These are phyloP conservation scores for Whitmania pigra DNA, from an alignment of 1,140 invertebrate genomes.

Conservation along the genomic window DNA sequence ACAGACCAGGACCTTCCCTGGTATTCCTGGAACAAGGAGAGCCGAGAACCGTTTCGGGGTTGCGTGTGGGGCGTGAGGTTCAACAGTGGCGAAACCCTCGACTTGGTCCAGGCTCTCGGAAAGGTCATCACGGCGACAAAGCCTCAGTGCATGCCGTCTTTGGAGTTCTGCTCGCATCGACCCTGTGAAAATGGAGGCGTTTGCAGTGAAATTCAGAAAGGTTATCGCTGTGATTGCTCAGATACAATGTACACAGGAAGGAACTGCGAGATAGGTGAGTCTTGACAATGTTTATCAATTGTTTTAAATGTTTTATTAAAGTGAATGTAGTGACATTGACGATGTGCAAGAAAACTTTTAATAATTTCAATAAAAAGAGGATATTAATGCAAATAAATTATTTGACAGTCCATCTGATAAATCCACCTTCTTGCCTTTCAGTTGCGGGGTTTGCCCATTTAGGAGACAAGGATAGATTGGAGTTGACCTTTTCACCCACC, in stretches of 20 bases:
- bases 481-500: too few relatives aligned
- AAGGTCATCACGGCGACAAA: slow-evolving; percentile 23
- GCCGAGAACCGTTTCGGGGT: slow-evolving; percentile 30
- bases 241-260: slow-evolving; percentile 29
- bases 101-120: slow-evolving; percentile 25
- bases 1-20: slow-evolving; percentile 30
- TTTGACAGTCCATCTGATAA: background rate
- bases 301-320: too few relatives aligned
- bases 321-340: too few relatives aligned
- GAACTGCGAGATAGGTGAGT: slow-evolving; percentile 32
- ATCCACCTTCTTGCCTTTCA: too few relatives aligned
- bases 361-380: too few relatives aligned
- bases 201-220: slow-evolving; percentile 30
- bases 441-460: too few relatives aligned
- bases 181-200: slow-evolving; percentile 28
- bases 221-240: slow-evolving; percentile 33
- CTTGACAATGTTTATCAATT: background rate
- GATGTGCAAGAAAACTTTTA: too few relatives aligned
- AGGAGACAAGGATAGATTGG: too few relatives aligned
- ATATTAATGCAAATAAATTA: background rate
- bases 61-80: slow-evolving; percentile 32
- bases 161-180: slow-evolving; percentile 21
- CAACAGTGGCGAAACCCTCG: slow-evolving; percentile 26
- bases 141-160: slow-evolving; percentile 24
- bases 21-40: slow-evolving; percentile 32